phyloP scores from a whole-genome alignment of 1,140 invertebrate species.

The Akabosia matsudoensis region DNA sequence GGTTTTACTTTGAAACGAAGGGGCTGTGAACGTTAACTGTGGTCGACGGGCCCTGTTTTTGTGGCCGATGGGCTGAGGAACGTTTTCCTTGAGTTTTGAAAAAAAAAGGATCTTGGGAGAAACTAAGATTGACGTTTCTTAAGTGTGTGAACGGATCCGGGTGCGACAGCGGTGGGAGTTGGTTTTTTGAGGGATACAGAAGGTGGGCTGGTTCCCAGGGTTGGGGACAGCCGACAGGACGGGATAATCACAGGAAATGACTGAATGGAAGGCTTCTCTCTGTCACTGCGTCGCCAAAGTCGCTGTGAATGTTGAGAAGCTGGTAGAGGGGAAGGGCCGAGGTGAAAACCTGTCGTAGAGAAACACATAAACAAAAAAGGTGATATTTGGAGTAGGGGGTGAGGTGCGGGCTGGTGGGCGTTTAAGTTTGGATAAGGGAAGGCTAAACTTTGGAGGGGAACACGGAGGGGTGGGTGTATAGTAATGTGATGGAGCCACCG shows the following conservation, averaged over 20 bases:
- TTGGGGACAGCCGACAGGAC: background rate
- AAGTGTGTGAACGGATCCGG: no score
- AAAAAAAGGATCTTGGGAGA: no score
- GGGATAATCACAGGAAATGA: background rate
- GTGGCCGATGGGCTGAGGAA: no score
- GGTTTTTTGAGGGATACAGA: background rate
- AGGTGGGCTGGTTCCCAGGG: background rate
- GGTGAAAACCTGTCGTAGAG: no score
- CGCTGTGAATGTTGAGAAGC: background rate
- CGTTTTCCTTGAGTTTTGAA: no score
- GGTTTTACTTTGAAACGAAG: no score
- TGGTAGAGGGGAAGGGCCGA: background rate
- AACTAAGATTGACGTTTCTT: no score
- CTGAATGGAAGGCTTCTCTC: background rate
- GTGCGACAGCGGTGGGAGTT: no score
- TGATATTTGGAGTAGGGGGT: background rate
- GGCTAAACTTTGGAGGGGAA: background rate
- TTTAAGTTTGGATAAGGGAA: background rate
- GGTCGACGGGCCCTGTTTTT: no score
- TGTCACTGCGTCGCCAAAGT: background rate
- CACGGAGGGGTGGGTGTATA: background rate
- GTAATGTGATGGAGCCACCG: constrained; percentile 9
- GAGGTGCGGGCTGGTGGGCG: no score
- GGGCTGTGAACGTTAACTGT: no score
- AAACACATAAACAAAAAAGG: background rate